Evolutionary conservation across 2,888 invertebrate genomes (phyloP).

Genomic region (Ganaspis brasiliensis): DNA sequence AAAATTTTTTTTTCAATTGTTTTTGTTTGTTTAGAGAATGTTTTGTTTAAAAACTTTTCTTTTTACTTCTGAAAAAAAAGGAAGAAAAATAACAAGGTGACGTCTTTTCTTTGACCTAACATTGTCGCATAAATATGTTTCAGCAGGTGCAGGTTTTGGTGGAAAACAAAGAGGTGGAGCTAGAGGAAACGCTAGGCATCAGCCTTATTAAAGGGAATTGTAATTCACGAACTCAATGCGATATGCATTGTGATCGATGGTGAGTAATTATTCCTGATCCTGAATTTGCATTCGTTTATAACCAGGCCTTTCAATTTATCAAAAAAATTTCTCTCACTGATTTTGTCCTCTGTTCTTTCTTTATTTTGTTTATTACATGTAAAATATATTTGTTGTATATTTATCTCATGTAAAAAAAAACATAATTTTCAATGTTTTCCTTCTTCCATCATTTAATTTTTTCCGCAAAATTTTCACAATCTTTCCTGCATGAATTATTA

Average conservation of each 20-base stretch:
- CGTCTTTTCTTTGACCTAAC: slow-evolving; percentile 70
- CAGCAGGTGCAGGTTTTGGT: slow-evolving; percentile 86
- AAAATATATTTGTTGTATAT: no score
- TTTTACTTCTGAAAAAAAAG: background rate
- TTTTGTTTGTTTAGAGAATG: background rate
- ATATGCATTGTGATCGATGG: slow-evolving; percentile 78
- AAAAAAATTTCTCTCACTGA: no score
- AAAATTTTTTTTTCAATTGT: background rate
- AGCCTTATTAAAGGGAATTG: slow-evolving; percentile 87
- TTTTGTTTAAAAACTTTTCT: background rate
- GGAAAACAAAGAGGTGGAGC: slow-evolving; percentile 90
- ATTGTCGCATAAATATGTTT: slow-evolving; percentile 77
- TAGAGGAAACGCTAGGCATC: slow-evolving; percentile 90
- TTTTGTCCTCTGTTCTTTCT: background rate
- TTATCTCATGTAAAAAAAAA: background rate
- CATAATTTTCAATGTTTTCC: background rate
- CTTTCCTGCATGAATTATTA: slow-evolving; percentile 15
- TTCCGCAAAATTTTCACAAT: background rate
- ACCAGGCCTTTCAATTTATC: no score
- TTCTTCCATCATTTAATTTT: slow-evolving; percentile 23
- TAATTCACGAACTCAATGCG: slow-evolving; percentile 77
- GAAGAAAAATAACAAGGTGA: background rate
- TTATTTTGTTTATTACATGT: no score
- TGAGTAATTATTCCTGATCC: slow-evolving; percentile 68
- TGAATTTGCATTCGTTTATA: background rate